Evolutionary conservation across 2,113 vertebrate species (phyloP).

Genomic region (Geococcyx californianus): DNA sequence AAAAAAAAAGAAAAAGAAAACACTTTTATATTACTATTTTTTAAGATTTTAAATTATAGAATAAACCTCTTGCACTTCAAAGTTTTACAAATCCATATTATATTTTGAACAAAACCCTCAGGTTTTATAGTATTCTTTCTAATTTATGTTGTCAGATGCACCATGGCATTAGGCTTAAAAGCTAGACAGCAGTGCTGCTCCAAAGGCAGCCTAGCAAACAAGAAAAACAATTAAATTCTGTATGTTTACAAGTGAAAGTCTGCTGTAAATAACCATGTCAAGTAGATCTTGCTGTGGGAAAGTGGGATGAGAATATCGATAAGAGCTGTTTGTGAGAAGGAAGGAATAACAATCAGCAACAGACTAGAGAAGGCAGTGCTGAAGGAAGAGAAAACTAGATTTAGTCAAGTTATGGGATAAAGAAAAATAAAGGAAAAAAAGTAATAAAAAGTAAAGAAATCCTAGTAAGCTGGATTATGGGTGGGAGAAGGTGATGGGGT

Average conservation of each 20-base stretch:
- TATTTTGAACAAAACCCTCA: not conserved
- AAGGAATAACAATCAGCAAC: not conserved
- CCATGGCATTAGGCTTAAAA: conserved; percentile 17
- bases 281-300: conserved; percentile 10
- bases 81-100: not conserved
- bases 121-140: not conserved
- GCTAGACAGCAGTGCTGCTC: not conserved
- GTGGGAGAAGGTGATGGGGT: not conserved
- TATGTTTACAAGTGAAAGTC: conserved; percentile 37
- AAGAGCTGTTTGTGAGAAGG: not conserved
- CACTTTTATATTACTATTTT: not conserved
- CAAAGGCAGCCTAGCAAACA: conserved; percentile 18
- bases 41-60: not conserved
- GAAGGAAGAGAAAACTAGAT: not conserved
- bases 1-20: not conserved
- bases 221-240: conserved; percentile 51
- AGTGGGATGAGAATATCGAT: conserved; percentile 14
- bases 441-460: not conserved
- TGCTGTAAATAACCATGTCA: conserved; percentile 61
- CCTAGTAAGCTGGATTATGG: not conserved
- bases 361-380: not conserved
- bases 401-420: not conserved
- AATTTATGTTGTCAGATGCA: conserved; percentile 29
- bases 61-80: not conserved
- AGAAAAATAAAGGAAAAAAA: not conserved